Conservation (phyloP, 2,113 vertebrate species). For the Redunca redunca region DNA sequence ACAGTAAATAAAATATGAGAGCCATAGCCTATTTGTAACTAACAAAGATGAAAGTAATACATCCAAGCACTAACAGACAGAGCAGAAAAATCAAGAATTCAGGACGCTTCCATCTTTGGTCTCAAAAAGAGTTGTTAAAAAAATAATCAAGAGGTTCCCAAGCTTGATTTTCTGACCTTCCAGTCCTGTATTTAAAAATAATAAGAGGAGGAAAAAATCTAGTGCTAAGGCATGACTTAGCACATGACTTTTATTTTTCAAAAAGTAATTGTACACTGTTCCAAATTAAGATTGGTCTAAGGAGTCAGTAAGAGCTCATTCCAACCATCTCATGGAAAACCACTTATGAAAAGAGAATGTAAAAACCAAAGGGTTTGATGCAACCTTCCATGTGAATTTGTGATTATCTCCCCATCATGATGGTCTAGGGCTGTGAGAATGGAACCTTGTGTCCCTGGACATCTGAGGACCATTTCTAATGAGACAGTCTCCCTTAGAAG, state of each 20-base stretch:
- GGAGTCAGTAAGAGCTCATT: background rate
- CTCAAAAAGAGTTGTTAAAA: background rate
- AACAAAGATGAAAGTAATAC: constrained; percentile 9
- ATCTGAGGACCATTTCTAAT: background rate
- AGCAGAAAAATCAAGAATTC: background rate
- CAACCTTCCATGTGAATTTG: background rate
- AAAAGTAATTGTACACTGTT: background rate
- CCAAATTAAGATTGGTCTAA: background rate
- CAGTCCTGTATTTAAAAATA: background rate
- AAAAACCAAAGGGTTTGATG: background rate
- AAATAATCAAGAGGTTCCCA: background rate
- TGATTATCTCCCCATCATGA: background rate
- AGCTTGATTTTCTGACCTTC: background rate
- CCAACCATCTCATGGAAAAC: background rate
- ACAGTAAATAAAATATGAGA: background rate
- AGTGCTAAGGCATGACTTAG: background rate
- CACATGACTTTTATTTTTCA: background rate
- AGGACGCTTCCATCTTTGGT: background rate
- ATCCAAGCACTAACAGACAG: background rate
- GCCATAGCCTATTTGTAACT: background rate
- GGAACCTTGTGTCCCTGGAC: background rate
- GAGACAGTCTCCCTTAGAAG: background rate
- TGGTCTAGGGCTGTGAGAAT: background rate
- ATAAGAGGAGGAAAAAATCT: background rate
- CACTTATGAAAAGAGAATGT: background rate